Evolutionary conservation across 2,797 vertebrate species (phyloP).

Genomic region (Enteromius viviparus): DNA sequence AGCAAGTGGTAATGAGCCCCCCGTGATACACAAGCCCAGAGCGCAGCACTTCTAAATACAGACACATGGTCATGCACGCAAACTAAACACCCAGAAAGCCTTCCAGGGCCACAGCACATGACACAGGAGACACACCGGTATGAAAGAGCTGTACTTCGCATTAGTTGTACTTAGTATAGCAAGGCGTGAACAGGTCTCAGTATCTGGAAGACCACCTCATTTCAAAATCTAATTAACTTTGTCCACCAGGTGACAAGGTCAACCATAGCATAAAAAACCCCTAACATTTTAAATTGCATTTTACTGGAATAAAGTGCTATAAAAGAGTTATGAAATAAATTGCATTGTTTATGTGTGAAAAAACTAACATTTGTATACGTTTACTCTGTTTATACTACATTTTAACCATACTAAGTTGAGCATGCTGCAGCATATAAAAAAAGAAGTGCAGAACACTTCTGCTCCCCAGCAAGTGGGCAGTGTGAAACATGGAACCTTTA

Average conservation of each 20-base stretch:
- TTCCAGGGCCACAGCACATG: not conserved
- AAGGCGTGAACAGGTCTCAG: not conserved
- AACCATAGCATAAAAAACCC: not conserved
- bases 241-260: not conserved
- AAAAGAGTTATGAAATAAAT: not conserved
- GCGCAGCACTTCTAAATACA: constrained; percentile 36
- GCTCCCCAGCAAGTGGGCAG: not conserved
- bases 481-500: not conserved
- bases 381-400: not conserved
- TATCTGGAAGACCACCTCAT: not conserved
- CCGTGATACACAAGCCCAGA: constrained; percentile 37
- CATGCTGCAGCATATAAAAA: not conserved
- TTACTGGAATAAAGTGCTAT: not conserved
- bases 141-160: constrained; percentile 8
- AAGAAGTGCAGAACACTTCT: not conserved
- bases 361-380: no score
- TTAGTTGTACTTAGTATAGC: constrained; percentile 3
- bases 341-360: not conserved
- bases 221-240: constrained; percentile 14
- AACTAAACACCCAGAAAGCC: constrained; percentile 17
- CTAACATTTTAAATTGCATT: not conserved
- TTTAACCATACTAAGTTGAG: not conserved
- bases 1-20: constrained; percentile 31
- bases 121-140: not conserved
- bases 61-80: constrained; percentile 13